phyloP scores from a whole-genome alignment of 2,888 invertebrate species.

The Agrochola circellaris region DNA sequence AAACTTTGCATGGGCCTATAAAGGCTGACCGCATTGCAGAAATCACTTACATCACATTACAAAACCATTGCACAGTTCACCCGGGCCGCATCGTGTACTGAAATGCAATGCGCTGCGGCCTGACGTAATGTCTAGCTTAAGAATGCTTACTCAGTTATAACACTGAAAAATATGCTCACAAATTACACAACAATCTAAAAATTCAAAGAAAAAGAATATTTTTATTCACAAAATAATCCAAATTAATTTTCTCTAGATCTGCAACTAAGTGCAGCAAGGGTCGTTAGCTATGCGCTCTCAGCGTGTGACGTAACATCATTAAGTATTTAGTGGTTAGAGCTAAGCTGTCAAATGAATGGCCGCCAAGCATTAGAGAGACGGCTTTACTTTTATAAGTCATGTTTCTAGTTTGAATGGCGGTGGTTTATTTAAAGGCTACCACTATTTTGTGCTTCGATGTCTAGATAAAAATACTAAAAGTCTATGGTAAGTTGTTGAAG shows the following conservation, averaged over 20 bases:
- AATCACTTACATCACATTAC: not conserved
- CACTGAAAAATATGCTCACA: not conserved
- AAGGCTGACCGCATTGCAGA: not conserved
- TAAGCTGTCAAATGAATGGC: constrained; percentile 58
- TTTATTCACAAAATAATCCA: not conserved
- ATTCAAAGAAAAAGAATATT: not conserved
- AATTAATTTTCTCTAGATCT: constrained; percentile 27
- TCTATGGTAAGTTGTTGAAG: not conserved
- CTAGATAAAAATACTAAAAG: not conserved
- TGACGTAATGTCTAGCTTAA: no score
- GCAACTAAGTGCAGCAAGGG: constrained; percentile 64
- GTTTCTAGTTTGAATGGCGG: not conserved
- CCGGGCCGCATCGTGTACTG: not conserved
- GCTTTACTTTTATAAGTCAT: constrained; percentile 15
- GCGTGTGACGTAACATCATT: constrained; percentile 62
- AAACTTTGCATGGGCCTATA: no score
- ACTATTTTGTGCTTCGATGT: not conserved
- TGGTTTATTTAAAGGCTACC: not conserved
- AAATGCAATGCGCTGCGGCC: not conserved
- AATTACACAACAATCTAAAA: not conserved
- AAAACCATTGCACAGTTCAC: not conserved
- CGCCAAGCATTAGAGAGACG: constrained; percentile 38
- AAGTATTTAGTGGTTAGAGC: constrained; percentile 52
- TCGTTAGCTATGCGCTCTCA: constrained; percentile 67
- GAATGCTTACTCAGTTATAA: not conserved